A percentile compares a stretch with the other conserved stretches of the same genome.
phyloP scores from a whole-genome alignment of 35 echinoderm and acorn worm species.

The Hemicentrotus pulcherrimus region DNA sequence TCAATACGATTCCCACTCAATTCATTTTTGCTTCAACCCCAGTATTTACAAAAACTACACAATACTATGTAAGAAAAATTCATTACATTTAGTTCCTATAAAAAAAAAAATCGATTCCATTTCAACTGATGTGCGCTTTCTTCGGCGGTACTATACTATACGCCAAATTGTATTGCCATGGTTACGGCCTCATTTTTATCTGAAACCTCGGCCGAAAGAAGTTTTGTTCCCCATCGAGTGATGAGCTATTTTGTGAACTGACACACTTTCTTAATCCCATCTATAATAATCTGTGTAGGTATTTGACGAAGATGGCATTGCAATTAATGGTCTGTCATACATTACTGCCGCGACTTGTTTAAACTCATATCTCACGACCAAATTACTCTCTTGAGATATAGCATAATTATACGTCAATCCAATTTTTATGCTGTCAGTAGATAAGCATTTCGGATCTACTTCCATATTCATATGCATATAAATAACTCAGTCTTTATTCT shows the following conservation, averaged over 20 bases:
- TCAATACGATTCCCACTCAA: too few relatives aligned
- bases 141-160: neutral
- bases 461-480: neutral
- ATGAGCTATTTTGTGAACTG: neutral
- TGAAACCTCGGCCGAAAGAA: neutral
- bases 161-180: neutral
- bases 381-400: neutral
- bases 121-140: too few relatives aligned
- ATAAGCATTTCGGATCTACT: neutral
- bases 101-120: too few relatives aligned
- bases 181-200: neutral
- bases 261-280: conserved; percentile 10
- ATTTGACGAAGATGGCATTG: neutral
- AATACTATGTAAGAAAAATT: too few relatives aligned
- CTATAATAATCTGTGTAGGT: neutral
- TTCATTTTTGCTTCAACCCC: too few relatives aligned
- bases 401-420: neutral
- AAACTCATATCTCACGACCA: neutral
- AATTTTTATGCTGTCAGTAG: neutral
- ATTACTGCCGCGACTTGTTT: neutral
- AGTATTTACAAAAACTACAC: too few relatives aligned
- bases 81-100: too few relatives aligned
- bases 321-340: neutral
- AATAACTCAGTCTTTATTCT: neutral
- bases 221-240: neutral